These are phyloP conservation scores for Listronotus bonariensis DNA, from an alignment of 1,140 invertebrate genomes.

Conservation along the genomic window DNA sequence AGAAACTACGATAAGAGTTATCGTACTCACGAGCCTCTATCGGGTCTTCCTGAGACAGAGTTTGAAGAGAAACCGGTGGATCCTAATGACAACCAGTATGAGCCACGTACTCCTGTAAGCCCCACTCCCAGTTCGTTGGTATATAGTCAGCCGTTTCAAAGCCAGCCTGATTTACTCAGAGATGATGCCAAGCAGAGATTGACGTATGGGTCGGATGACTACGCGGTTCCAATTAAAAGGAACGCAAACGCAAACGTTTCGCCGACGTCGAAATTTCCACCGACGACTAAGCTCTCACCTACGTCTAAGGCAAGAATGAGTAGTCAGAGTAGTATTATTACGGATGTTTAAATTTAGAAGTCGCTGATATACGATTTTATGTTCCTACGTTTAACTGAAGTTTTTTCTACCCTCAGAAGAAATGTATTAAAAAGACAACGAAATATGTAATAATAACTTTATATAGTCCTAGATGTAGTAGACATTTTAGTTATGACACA, in stretches of 20 bases:
- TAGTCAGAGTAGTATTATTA: constrained; percentile 49
- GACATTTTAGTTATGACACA: too few species aligned
- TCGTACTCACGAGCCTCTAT: constrained; percentile 79
- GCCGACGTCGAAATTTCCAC: constrained; percentile 6
- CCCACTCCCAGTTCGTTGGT: constrained; percentile 29
- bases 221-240: constrained; percentile 39
- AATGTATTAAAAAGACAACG: too few species aligned
- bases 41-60: constrained; percentile 72
- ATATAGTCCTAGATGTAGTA: too few species aligned
- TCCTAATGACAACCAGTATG: constrained; percentile 42
- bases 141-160: constrained; percentile 32
- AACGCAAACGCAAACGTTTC: constrained; percentile 5
- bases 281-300: constrained; percentile 3
- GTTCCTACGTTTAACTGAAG: too few species aligned
- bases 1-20: constrained; percentile 78
- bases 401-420: too few species aligned
- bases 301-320: constrained; percentile 27
- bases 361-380: too few species aligned
- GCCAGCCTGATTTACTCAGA: constrained; percentile 26
- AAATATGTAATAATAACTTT: too few species aligned
- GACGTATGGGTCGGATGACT: constrained; percentile 40
- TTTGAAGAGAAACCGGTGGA: constrained; percentile 83
- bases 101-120: constrained; percentile 32
- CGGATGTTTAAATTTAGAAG: constrained; percentile 34
- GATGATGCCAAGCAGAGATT: constrained; percentile 18